Evolutionary conservation across 2,113 vertebrate species (phyloP), one percentile per base, ranked within the genome.

Genomic region (Eolophus roseicapilla): DNA sequence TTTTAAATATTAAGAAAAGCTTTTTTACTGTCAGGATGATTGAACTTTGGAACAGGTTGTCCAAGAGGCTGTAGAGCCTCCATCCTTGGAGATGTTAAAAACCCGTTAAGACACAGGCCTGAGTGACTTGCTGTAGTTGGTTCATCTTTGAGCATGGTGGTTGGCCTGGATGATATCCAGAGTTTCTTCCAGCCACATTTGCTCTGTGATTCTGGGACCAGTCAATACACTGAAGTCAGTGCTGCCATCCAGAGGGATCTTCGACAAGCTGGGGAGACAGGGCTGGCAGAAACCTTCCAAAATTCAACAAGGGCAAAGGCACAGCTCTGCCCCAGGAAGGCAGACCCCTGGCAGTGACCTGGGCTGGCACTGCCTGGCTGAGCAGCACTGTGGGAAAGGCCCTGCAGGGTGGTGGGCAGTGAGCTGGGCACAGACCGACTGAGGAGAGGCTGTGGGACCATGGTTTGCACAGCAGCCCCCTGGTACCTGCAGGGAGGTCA

Each of bases 271-370:
- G 12, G 3, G 29, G 35, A 17, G 4, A 39, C 24, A 50, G 19
- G 17, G 4, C 29, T 87, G 28, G 37, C 15, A 83, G 29, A 37
- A 87, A 73, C 23, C 33, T 75, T 65, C 46, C 4, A 7, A 71
- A 84, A 84, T 63, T 46, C 25, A 57, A 27, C 63, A 43, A 59
- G 17, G 43, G 11, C 27, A 87, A 59, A 68, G 14, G n/a, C 63
- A 65, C 76, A 47, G 68, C 2, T 0, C 44, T 80, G 60, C 4
- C 41, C 23, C 2, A 6, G n/a, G 15, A 84, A 62, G 68, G 37
- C 70, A 93, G 62, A 49, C 0, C 41, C 39, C 53, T 6, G 2
- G 7, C 53, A 41, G 52, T 0, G 3, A 37, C 31, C 50, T 0
- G 0, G 79, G n/a, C 62, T 88, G 92, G 55, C 65, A 44, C 27